Evolutionary conservation across 2,888 invertebrate species (phyloP), one percentile per base, ranked within the genome.

Genomic region (Pandemis heparana): DNA sequence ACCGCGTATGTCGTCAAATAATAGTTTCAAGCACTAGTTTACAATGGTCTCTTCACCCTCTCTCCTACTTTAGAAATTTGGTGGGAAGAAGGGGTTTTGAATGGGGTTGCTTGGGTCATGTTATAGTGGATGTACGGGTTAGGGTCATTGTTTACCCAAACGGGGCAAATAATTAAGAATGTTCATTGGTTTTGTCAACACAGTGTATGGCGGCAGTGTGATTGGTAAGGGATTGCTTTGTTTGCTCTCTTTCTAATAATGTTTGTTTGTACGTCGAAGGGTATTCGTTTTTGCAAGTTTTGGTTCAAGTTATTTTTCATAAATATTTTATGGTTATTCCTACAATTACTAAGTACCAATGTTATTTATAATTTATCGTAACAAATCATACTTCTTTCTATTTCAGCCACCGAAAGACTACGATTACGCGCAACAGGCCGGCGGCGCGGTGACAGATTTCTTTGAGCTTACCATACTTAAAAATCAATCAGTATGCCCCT

Each of bases 151-250:
- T 93, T 93, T 92, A 91, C 91, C 78, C 84, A 85, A 88, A 87
- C 87, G 81, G 84, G 85, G 90, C 91, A 93, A 93, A 94, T 94
- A 92, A 94, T 94, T 92, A 94, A 90, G 92, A 92, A 88, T 91
- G 92, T 92, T 92, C 92, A 94, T 89, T 92, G 92, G 92, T 91
- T 92, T 90, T 91, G 94, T 92, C 91, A 93, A 94, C 90, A 92
- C 85, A 88, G 83, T 86, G 82, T 84, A 83, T 84, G 84, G 83
- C 80, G 82, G 82, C 79, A 76, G 83, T 82, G 82, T 85, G 87
- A 87, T 89, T 87, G 87, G 80, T 79, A 81, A 83, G 89, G 88
- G 89, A 83, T 80, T 82, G 80, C 77, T 86, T 89, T 92, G 92
- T 92, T 91, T 91, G 89, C 79, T 81, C 81, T 83, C 82, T 83